Evolutionary conservation across 2,888 invertebrate genomes (phyloP), one percentile per base, ranked within the genome.

Genomic region (Ceratothoa steindachneri): DNA sequence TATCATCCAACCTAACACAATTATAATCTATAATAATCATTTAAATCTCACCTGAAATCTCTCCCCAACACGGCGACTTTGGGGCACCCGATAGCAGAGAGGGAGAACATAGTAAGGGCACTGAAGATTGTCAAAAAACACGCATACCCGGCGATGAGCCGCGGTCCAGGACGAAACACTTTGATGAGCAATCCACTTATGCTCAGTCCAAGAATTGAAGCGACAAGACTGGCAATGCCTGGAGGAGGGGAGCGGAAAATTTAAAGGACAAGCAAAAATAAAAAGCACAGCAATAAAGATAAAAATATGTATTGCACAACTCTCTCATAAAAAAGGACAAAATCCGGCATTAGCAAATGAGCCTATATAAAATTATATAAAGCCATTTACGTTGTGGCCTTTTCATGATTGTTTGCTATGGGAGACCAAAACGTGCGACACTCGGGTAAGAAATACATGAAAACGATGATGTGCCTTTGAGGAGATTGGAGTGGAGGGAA

Each of bases 121-220:
- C 69, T 71, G 24, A 80, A 69, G 28, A 80, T 53, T 67, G 79
- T 79, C 71, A 81, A 53, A 69, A 80, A 73, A 70, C 79, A 67
- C 52, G 75, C 75, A 73, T 80, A 81, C 19, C 75, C 80, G 0
- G 80, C 73, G 22, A 81, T 80, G 66, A 73, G 74, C 9, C 76
- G 65, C 12, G 81, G 77, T 3, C 77, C 75, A 1, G 81, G 81
- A 30, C 73, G 73, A 60, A 77, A 67, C 69, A 74, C 71, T 55
- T 81, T 77, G 29, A 81, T 53, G 12, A 82, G 71, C 7, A 81
- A 66, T 5, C 82, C 81, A 15, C 79, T 74, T 7, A 79, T 7
- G 2, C 64, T 71, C 19, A 76, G 69, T 29, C 79, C 79, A 1
- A 76, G 24, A 24, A 79, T 30, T 7, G 76, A 69, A n/a, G 79